Percentiles rank a stretch among this genome's conserved stretches.
These are phyloP conservation scores for Ctenomys sociabilis DNA, from an alignment of 2,113 vertebrate species.

Conservation along the genomic window DNA sequence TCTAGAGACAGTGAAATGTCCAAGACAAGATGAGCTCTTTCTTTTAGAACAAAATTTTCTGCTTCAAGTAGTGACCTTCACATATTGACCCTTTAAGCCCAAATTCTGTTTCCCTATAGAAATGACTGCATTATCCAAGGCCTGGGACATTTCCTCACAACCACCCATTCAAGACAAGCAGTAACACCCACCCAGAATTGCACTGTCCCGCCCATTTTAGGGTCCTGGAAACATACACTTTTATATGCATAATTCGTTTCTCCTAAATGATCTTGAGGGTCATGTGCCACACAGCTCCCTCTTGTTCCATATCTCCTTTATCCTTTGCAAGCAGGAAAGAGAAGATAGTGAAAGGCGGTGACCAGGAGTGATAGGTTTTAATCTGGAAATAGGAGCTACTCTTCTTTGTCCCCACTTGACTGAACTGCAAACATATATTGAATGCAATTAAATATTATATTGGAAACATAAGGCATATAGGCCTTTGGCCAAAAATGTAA, in stretches of 20 bases:
- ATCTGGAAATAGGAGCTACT: conserved; percentile 12
- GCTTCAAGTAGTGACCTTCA: conserved; percentile 19
- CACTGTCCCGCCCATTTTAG: not conserved
- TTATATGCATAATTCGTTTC: not conserved
- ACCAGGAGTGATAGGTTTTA: not conserved
- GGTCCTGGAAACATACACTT: not conserved
- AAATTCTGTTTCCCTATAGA: conserved; percentile 53
- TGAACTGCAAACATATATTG: conserved; percentile 42
- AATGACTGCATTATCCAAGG: conserved; percentile 7
- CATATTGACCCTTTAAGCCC: conserved; percentile 3
- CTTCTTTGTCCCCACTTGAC: conserved; percentile 16
- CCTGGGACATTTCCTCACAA: conserved; percentile 15
- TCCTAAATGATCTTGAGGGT: not conserved
- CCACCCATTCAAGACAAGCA: conserved; percentile 1
- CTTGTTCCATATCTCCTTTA: not conserved
- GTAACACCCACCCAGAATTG: not conserved
- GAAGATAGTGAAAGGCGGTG: not conserved
- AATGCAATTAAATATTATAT: conserved; percentile 52
- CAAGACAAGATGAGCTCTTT: conserved; percentile 26
- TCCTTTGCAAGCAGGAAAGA: not conserved
- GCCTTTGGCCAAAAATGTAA: conserved; percentile 63
- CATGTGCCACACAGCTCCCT: not conserved
- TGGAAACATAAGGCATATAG: conserved; percentile 67
- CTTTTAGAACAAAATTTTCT: conserved; percentile 60
- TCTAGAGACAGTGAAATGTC: not conserved